These are phyloP conservation scores for Xerus inauris DNA, from an alignment of 2,113 vertebrate species.

Conservation along the genomic window DNA sequence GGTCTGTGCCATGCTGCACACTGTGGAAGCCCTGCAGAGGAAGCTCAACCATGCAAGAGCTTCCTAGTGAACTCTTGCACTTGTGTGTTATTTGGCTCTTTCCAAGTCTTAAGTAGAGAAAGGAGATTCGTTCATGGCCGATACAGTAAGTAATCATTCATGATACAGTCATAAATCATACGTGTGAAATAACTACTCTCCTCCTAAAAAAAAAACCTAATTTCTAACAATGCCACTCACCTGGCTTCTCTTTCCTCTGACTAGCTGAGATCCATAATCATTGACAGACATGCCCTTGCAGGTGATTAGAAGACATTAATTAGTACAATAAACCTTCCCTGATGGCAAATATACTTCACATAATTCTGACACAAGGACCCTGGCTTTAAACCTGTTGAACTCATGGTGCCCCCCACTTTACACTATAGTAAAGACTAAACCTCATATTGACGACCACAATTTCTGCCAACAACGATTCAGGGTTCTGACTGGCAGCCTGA, in stretches of 20 bases:
- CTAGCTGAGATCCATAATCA: not conserved
- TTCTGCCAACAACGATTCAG: not conserved
- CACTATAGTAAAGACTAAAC: not conserved
- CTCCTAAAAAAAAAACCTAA: not conserved
- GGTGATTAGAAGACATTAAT: not conserved
- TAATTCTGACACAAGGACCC: not conserved
- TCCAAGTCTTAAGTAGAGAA: not conserved
- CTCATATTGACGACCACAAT: not conserved
- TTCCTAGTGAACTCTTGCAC: not conserved
- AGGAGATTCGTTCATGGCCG: not conserved
- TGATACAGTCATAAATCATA: not conserved
- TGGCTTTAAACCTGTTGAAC: not conserved
- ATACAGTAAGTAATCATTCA: not conserved
- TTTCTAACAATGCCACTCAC: not conserved
- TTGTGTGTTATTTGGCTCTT: not conserved
- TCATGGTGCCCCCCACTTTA: not conserved
- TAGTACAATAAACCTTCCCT: not conserved
- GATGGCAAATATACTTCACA: not conserved
- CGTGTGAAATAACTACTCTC: not conserved
- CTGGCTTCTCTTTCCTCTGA: not conserved
- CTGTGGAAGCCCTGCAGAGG: not conserved
- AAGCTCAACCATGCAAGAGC: not conserved
- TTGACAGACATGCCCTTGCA: not conserved
- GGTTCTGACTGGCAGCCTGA: not conserved
- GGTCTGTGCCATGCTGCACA: accelerated